A percentile compares a stretch with the other conserved stretches of the same genome.
phyloP scores from a whole-genome alignment of 2,888 invertebrate species.

The Apoderus coryli region DNA sequence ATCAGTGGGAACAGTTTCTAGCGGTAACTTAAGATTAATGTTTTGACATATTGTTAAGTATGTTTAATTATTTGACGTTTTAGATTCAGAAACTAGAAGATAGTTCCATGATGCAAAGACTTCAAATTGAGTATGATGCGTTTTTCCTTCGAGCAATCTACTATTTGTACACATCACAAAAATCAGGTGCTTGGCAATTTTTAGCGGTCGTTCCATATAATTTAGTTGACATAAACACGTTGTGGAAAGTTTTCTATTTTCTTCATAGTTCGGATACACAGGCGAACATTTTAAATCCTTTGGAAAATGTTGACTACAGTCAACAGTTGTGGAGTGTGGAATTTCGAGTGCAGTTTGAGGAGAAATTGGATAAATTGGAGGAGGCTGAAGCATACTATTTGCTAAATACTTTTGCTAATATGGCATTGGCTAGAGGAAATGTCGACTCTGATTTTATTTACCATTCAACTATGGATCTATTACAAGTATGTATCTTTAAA shows the following conservation, averaged over 20 bases:
- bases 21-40: conserved; percentile 15
- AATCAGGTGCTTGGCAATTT: conserved; percentile 69
- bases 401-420: conserved; percentile 63
- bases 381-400: conserved; percentile 65
- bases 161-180: conserved; percentile 54
- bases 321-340: conserved; percentile 33
- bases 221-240: conserved; percentile 38
- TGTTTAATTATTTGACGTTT: no score
- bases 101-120: conserved; percentile 36
- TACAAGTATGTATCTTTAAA: conserved; percentile 54
- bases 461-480: conserved; percentile 50
- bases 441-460: conserved; percentile 50
- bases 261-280: conserved; percentile 41
- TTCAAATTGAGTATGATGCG: conserved; percentile 59
- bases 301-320: conserved; percentile 32
- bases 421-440: conserved; percentile 50
- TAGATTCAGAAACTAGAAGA: conserved; percentile 31
- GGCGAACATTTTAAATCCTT: conserved; percentile 26
- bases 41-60: no score
- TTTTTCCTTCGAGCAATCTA: conserved; percentile 54
- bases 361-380: conserved; percentile 45
- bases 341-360: conserved; percentile 43
- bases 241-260: conserved; percentile 54
- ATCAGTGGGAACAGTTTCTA: conserved; percentile 47
- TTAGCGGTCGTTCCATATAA: conserved; percentile 59